Evolutionary conservation across 1,140 invertebrate species (phyloP).

Genomic region (Drosophila parabipectinata): DNA sequence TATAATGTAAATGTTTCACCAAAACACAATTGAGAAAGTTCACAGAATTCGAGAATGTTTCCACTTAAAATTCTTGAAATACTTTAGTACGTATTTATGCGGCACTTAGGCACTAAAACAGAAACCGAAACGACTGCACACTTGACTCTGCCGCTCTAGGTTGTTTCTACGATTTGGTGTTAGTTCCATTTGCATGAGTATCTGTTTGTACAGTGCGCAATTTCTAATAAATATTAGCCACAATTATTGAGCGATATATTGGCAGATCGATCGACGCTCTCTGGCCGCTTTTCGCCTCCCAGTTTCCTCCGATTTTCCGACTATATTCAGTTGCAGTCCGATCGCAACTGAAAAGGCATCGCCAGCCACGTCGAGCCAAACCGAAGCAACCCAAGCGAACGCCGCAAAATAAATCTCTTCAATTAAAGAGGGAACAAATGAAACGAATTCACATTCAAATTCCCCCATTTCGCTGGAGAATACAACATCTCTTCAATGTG

Average conservation of each 20-base stretch:
- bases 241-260: slow-evolving; percentile 22
- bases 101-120: slow-evolving; percentile 51
- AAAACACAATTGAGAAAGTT: slow-evolving; percentile 55
- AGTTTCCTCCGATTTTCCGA: slow-evolving; percentile 39
- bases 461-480: slow-evolving; percentile 53
- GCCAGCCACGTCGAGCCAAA: slow-evolving; percentile 2
- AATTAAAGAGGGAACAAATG: slow-evolving; percentile 73
- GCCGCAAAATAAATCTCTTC: slow-evolving; percentile 72
- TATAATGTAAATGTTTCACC: slow-evolving; percentile 47
- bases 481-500: slow-evolving; percentile 49
- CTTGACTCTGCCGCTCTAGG: slow-evolving; percentile 26
- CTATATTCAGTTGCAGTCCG: slow-evolving; percentile 49
- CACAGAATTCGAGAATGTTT: slow-evolving; percentile 52
- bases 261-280: neutral
- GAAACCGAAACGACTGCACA: slow-evolving; percentile 39
- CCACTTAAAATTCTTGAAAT: slow-evolving; percentile 74
- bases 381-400: slow-evolving; percentile 23
- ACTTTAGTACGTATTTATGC: slow-evolving; percentile 38
- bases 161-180: slow-evolving; percentile 1
- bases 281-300: slow-evolving; percentile 6
- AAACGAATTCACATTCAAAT: slow-evolving; percentile 58
- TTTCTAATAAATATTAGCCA: slow-evolving; percentile 26
- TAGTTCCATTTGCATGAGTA: neutral
- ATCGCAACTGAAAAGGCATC: slow-evolving; percentile 62
- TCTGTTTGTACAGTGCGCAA: slow-evolving; percentile 20